Percentiles rank a stretch among this genome's conserved stretches.
These are phyloP conservation scores for Cerceris ruficornis DNA, from an alignment of 2,888 invertebrate species.

Conservation along the genomic window DNA sequence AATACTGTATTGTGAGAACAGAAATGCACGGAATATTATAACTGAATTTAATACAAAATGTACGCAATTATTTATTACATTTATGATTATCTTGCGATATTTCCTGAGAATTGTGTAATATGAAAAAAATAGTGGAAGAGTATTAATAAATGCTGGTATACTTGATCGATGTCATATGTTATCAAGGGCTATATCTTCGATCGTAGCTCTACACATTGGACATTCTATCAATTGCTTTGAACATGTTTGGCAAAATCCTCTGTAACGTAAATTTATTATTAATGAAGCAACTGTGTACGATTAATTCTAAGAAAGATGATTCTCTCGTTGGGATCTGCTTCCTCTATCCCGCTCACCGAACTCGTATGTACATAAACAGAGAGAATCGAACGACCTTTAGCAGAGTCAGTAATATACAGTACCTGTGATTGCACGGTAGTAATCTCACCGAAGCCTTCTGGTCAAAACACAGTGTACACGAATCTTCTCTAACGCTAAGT, in stretches of 20 bases:
- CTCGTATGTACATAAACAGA: background rate
- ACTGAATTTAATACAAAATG: slow-evolving; percentile 28
- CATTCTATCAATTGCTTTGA: slow-evolving; percentile 90
- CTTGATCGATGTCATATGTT: slow-evolving; percentile 80
- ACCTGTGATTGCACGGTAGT: slow-evolving; percentile 93
- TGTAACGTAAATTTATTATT: slow-evolving; percentile 68
- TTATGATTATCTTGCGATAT: slow-evolving; percentile 62
- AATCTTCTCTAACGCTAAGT: slow-evolving; percentile 90
- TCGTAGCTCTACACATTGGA: slow-evolving; percentile 92
- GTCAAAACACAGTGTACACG: slow-evolving; percentile 94
- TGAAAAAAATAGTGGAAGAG: slow-evolving; percentile 56
- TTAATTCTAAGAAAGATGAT: background rate
- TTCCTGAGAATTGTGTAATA: slow-evolving; percentile 58
- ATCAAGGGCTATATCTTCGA: slow-evolving; percentile 83
- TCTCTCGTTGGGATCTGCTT: background rate
- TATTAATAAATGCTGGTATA: slow-evolving; percentile 55
- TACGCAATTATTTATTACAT: slow-evolving; percentile 41
- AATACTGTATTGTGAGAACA: slow-evolving; percentile 68
- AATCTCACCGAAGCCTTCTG: slow-evolving; percentile 89
- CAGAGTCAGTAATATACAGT: slow-evolving; percentile 65
- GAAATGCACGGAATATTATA: slow-evolving; percentile 54
- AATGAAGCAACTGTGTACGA: no score
- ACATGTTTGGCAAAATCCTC: slow-evolving; percentile 93
- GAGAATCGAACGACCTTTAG: background rate
- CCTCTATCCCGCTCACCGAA: background rate